phyloP scores from a whole-genome alignment of 2,113 vertebrate genomes.

The Ophiodon elongatus region DNA sequence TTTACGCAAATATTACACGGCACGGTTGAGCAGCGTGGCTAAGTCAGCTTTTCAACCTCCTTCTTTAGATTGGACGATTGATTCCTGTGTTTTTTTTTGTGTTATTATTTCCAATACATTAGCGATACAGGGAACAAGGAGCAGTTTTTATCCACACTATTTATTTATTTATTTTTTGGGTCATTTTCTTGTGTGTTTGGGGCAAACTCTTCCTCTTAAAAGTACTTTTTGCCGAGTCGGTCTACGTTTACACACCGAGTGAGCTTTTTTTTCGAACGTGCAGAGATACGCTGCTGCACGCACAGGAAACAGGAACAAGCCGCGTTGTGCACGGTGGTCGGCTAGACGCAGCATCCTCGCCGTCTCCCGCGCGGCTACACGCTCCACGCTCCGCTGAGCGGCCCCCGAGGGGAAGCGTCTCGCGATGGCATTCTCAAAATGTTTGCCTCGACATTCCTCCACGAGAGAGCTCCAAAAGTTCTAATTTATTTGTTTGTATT shows the following conservation, averaged over 20 bases:
- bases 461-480: conserved; percentile 51
- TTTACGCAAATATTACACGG: conserved; percentile 64
- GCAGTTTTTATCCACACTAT: too few relatives aligned
- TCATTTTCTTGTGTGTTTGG: not conserved
- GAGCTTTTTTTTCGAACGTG: conserved; percentile 3
- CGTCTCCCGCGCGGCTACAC: too few relatives aligned
- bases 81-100: conserved; percentile 33
- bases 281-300: not conserved
- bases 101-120: not conserved
- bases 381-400: not conserved
- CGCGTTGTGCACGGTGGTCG: not conserved
- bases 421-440: conserved; percentile 70
- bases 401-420: conserved; percentile 46
- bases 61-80: conserved; percentile 27
- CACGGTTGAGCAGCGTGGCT: conserved; percentile 56
- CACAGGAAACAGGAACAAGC: not conserved
- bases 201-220: not conserved
- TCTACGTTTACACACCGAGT: not conserved
- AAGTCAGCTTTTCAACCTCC: conserved; percentile 32
- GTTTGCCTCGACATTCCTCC: conserved; percentile 64
- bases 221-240: not conserved
- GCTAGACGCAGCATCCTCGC: not conserved
- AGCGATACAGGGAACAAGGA: too few relatives aligned
- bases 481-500: conserved; percentile 75
- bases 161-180: not conserved